Evolutionary conservation across 1,140 invertebrate genomes (phyloP).

Genomic region (Philopotamus ludificatus): DNA sequence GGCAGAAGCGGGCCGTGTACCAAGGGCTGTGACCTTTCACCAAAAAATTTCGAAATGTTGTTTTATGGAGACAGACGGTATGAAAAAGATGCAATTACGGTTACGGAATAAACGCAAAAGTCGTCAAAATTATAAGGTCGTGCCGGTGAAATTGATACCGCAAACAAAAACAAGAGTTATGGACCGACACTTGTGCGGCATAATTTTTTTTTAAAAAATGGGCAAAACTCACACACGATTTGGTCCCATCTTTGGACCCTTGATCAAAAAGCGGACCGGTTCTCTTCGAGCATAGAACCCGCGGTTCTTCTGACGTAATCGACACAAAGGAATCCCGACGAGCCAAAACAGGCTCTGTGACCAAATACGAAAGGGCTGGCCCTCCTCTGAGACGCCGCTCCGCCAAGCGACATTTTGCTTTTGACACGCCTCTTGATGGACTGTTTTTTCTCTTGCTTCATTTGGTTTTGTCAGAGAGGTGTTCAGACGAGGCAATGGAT

Average conservation of each 20-base stretch:
- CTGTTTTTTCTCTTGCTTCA: background rate
- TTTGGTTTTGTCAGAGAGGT: background rate
- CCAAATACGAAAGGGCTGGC: background rate
- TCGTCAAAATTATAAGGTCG: too few species aligned
- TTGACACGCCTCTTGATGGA: background rate
- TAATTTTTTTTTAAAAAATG: too few species aligned
- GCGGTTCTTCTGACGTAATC: background rate
- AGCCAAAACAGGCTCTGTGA: background rate
- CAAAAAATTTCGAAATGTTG: conserved; percentile 23
- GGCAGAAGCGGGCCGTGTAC: background rate
- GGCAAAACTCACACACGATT: too few species aligned
- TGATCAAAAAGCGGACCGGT: background rate
- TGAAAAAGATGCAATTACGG: too few species aligned
- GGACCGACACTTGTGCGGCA: too few species aligned
- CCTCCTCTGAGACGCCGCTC: background rate
- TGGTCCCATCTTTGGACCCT: background rate
- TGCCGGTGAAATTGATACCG: too few species aligned
- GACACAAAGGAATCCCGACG: background rate
- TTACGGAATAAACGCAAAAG: too few species aligned
- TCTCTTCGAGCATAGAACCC: background rate
- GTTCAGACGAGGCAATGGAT: background rate
- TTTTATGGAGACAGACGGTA: conserved; percentile 18
- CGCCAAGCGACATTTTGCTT: background rate
- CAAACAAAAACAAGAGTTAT: too few species aligned
- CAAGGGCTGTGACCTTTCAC: conserved; percentile 36